Evolutionary conservation across 2,113 vertebrate genomes (phyloP), one percentile per base, ranked within the genome.

Genomic region (Opisthocomus hoazin): DNA sequence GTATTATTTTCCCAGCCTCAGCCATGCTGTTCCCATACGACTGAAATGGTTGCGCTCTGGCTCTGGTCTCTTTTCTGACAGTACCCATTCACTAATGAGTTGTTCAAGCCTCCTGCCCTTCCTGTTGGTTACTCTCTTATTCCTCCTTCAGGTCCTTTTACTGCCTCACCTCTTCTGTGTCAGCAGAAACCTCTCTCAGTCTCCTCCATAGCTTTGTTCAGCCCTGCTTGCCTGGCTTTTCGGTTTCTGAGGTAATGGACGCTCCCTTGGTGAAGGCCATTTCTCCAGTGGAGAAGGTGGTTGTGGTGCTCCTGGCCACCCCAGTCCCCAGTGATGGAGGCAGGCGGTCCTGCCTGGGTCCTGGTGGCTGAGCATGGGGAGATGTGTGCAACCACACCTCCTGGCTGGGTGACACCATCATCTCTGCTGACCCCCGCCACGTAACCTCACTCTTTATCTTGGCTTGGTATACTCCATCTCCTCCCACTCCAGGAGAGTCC

Each of bases 261-360:
- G 1, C 15, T 54, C 12, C 15, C 46, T 43, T 34, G 9, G 32
- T 43, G 51, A 89, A 77, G 43, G 43, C 10, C 5, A 2, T 26
- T 79, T 64, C 43, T 58, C 14, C 0, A 1, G 36, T 39, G 12
- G 27, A 15, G 29, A 43, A 50, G 7, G 61, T 48, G 43, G 26
- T 43, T 3, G 1, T 0, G 2, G 58, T 65, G 64, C 58, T 66
- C 36, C 45, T 2, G 1, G 24, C 17, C 32, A 57, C 24, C 34
- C 15, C 5, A 0, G 8, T 39, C 26, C 36, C 36, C 1, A 2
- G 34, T 4, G 11, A 18, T 9, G 19, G 37, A 87, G 43, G 36
- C 11, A 32, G 12, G 69, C 24, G 26, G 29, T 69, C 71, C 46
- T 66, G 26, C 27, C n/a, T 65, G 19, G 17, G 51, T 65, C 36